Conservation (phyloP, 2,888 invertebrate species). For the Netelia inedita region DNA sequence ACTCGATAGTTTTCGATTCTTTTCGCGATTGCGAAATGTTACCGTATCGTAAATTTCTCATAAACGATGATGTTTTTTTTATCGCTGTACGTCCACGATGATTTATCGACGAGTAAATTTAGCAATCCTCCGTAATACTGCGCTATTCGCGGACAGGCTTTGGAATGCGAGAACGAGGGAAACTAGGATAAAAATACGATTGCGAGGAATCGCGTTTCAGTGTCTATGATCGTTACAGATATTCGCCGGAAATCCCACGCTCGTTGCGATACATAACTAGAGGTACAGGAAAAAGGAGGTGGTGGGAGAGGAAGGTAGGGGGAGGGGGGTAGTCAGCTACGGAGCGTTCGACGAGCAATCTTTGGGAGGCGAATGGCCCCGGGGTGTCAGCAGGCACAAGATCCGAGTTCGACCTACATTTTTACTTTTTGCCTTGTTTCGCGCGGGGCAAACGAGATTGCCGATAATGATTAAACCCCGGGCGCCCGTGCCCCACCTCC, state of each 20-base stretch:
- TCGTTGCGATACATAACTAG: constrained; percentile 64
- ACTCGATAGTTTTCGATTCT: not conserved
- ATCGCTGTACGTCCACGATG: not conserved
- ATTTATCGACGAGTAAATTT: not conserved
- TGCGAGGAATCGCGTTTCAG: constrained; percentile 29
- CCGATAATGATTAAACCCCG: constrained; percentile 79
- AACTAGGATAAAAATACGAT: constrained; percentile 8
- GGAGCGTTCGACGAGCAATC: constrained; percentile 55
- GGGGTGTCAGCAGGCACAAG: constrained; percentile 59
- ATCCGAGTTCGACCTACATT: constrained; percentile 76
- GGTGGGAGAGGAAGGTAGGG: constrained; percentile 11
- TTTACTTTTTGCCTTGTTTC: constrained; percentile 74
- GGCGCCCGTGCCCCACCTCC: constrained; percentile 43
- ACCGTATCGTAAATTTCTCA: not conserved
- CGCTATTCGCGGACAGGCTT: not conserved
- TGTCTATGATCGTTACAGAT: constrained; percentile 36
- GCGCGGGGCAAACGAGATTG: constrained; percentile 75
- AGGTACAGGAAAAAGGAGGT: constrained; percentile 33
- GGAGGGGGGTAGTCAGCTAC: constrained; percentile 45
- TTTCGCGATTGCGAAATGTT: not conserved
- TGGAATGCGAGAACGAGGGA: not conserved
- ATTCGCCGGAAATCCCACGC: constrained; percentile 68
- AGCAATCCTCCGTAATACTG: not conserved
- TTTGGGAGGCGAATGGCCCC: constrained; percentile 67
- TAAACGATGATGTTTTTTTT: not conserved